Evolutionary conservation across 1,140 invertebrate genomes (phyloP).

Genomic region (Meloidogyne chitwoodi): DNA sequence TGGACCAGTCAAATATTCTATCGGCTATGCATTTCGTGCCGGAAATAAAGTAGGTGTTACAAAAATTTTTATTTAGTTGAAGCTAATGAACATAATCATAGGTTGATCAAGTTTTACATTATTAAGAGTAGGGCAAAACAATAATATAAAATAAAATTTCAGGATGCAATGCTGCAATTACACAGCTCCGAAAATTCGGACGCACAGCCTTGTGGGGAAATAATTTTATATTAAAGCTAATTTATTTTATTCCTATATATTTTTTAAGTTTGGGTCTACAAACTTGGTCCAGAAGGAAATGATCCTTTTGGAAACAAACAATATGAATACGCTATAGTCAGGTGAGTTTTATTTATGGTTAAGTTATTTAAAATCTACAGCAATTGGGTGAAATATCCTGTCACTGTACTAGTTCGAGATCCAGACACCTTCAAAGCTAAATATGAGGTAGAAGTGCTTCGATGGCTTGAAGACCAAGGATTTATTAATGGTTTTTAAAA

Average conservation of each 20-base stretch:
- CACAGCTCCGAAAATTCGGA: constrained; percentile 57
- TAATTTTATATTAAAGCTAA: neutral
- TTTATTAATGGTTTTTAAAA: constrained; percentile 49
- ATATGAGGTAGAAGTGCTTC: constrained; percentile 56
- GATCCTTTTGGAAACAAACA: constrained; percentile 60
- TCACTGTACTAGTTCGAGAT: constrained; percentile 58
- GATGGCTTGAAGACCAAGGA: constrained; percentile 59
- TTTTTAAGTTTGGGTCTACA: constrained; percentile 59
- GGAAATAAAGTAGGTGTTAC: constrained; percentile 46
- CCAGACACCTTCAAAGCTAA: constrained; percentile 59
- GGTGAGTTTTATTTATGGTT: constrained; percentile 41
- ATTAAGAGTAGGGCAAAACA: too few relatives aligned
- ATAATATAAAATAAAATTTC: neutral
- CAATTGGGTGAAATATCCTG: constrained; percentile 58
- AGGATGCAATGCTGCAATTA: constrained; percentile 59
- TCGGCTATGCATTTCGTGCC: constrained; percentile 60
- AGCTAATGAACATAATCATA: too few relatives aligned
- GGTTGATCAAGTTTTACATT: too few relatives aligned
- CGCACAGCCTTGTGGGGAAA: constrained; percentile 55
- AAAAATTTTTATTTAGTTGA: too few relatives aligned
- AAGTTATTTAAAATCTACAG: constrained; percentile 11
- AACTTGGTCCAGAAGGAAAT: constrained; percentile 58
- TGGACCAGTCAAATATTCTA: constrained; percentile 56
- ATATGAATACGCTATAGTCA: constrained; percentile 59
- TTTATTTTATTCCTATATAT: neutral